Conservation (phyloP, 2,113 vertebrate genomes). For the Lagopus muta region DNA sequence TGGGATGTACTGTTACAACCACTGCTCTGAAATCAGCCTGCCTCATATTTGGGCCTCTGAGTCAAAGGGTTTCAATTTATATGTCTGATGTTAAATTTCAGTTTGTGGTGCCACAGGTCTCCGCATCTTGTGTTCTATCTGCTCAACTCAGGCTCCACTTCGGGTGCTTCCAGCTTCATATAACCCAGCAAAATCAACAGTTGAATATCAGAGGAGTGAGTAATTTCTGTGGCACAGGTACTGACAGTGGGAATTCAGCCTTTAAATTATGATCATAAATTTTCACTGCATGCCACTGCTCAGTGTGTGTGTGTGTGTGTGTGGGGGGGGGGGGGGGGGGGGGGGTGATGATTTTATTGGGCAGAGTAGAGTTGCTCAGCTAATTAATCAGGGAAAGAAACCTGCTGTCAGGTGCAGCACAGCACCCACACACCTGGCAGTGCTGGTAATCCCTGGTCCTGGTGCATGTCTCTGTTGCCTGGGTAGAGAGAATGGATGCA, state of each 20-base stretch:
- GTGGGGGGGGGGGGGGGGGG: background rate
- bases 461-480: fast-evolving
- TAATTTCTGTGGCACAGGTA: conserved; percentile 65
- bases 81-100: background rate
- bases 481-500: background rate
- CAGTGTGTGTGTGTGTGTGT: too few species aligned
- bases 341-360: conserved; percentile 36
- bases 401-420: background rate
- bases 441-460: background rate
- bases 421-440: background rate
- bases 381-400: conserved; percentile 47
- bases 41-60: background rate
- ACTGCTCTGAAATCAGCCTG: background rate
- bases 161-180: background rate
- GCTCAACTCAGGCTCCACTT: background rate
- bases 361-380: conserved; percentile 46
- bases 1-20: background rate
- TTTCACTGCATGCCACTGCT: conserved; percentile 41
- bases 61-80: background rate
- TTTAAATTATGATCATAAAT: conserved; percentile 78
- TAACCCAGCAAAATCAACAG: conserved; percentile 50
- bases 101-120: background rate
- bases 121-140: background rate
- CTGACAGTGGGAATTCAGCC: conserved; percentile 70
- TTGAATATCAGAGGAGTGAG: conserved; percentile 68